Evolutionary conservation across 2,888 invertebrate genomes (phyloP).

Genomic region (Eristalis arbustorum): DNA sequence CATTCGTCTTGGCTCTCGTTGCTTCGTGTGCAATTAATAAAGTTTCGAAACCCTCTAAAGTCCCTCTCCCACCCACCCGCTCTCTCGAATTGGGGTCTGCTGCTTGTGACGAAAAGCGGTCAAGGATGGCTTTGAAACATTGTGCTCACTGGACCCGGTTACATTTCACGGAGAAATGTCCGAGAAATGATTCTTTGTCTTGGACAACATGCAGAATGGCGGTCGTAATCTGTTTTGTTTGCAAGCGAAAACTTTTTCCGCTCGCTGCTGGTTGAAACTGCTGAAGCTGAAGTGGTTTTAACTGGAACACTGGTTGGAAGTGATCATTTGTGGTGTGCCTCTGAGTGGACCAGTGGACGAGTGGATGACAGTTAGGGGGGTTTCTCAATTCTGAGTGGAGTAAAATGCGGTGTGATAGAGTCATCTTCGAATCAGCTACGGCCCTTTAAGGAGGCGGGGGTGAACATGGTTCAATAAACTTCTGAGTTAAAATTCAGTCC

Average conservation of each 20-base stretch:
- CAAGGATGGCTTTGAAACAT: slow-evolving; percentile 59
- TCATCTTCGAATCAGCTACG: no score
- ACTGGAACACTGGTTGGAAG: not conserved
- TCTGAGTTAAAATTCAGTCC: no score
- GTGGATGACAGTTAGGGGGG: not conserved
- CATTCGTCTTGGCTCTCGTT: not conserved
- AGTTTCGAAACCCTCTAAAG: slow-evolving; percentile 34
- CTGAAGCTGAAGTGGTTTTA: not conserved
- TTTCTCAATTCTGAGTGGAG: not conserved
- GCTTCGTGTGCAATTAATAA: slow-evolving; percentile 62
- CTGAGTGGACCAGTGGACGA: no score
- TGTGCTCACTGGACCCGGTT: slow-evolving; percentile 50
- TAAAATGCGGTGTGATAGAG: not conserved
- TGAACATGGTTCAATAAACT: no score
- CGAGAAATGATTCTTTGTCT: slow-evolving; percentile 25
- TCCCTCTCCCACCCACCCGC: not conserved
- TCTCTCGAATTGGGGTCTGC: not conserved
- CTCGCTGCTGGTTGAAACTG: not conserved
- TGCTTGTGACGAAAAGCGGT: slow-evolving; percentile 66
- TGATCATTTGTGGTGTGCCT: no score
- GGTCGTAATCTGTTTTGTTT: slow-evolving; percentile 28
- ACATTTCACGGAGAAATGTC: slow-evolving; percentile 20
- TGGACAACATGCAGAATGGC: slow-evolving; percentile 32
- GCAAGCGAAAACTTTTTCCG: not conserved
- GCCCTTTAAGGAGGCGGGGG: no score